Evolutionary conservation across 2,797 vertebrate genomes (phyloP).

Genomic region (Decapterus maruadsi): DNA sequence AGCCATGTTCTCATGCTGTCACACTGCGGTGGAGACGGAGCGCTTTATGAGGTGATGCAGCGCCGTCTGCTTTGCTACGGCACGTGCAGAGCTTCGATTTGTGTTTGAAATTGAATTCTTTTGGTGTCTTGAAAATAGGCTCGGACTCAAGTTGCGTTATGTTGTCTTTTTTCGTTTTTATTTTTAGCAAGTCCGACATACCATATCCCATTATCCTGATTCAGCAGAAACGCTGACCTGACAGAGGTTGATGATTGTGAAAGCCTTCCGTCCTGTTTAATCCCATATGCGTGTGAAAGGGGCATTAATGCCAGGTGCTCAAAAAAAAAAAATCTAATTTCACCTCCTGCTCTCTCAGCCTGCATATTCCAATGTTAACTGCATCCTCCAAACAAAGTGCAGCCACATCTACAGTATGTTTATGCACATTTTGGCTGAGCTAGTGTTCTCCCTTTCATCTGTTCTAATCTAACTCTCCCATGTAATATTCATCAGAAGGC

Average conservation of each 20-base stretch:
- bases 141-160: not conserved
- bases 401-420: slow-evolving; percentile 61
- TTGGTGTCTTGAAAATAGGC: slow-evolving; percentile 47
- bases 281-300: slow-evolving; percentile 50
- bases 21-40: slow-evolving; percentile 61
- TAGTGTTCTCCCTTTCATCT: slow-evolving; percentile 57
- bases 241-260: slow-evolving; percentile 39
- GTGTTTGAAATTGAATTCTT: slow-evolving; percentile 54
- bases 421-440: slow-evolving; percentile 50
- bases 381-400: slow-evolving; percentile 34
- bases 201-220: slow-evolving; percentile 25
- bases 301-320: slow-evolving; percentile 57
- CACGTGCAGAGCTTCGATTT: slow-evolving; percentile 27
- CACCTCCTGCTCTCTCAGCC: slow-evolving; percentile 21
- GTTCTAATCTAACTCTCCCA: slow-evolving; percentile 56
- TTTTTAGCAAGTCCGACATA: slow-evolving; percentile 13
- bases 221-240: slow-evolving; percentile 45
- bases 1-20: slow-evolving; percentile 72
- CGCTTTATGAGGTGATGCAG: slow-evolving; percentile 40
- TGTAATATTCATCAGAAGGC: slow-evolving; percentile 66
- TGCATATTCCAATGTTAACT: slow-evolving; percentile 58
- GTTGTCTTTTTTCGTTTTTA: not conserved
- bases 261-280: slow-evolving; percentile 46
- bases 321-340: slow-evolving; percentile 46
- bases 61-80: slow-evolving; percentile 9